A percentile compares a stretch with the other conserved stretches of the same genome.
Conservation (phyloP, 1,140 invertebrate species). For the Eurosta solidaginis region DNA sequence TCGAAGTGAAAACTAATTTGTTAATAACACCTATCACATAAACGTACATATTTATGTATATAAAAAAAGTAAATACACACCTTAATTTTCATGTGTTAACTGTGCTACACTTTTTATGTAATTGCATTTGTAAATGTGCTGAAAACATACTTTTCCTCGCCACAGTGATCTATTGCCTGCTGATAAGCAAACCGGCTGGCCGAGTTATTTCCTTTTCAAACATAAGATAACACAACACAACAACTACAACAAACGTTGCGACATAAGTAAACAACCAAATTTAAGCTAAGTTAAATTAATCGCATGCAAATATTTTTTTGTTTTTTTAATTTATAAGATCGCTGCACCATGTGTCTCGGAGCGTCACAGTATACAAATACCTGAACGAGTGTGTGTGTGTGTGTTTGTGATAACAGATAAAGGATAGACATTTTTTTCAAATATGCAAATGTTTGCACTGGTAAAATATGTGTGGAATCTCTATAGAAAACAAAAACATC, state of each 20-base stretch:
- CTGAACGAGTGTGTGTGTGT: not conserved
- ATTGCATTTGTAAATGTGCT: too few species aligned
- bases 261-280: not conserved
- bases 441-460: not conserved
- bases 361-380: not conserved
- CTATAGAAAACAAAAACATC: not conserved
- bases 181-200: constrained; percentile 22
- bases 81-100: too few species aligned
- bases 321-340: constrained; percentile 16
- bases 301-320: too few species aligned
- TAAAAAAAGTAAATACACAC: too few species aligned
- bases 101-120: too few species aligned
- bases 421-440: not conserved
- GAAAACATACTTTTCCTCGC: constrained; percentile 5
- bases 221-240: not conserved
- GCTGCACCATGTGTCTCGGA: not conserved
- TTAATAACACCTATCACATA: not conserved
- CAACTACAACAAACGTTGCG: not conserved
- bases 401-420: not conserved
- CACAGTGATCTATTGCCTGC: not conserved
- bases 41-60: not conserved
- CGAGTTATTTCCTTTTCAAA: constrained; percentile 1
- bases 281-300: constrained; percentile 25
- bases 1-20: not conserved
- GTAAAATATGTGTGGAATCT: not conserved